Evolutionary conservation across 2,113 vertebrate genomes (phyloP).

Genomic region (Psettodes erumei): DNA sequence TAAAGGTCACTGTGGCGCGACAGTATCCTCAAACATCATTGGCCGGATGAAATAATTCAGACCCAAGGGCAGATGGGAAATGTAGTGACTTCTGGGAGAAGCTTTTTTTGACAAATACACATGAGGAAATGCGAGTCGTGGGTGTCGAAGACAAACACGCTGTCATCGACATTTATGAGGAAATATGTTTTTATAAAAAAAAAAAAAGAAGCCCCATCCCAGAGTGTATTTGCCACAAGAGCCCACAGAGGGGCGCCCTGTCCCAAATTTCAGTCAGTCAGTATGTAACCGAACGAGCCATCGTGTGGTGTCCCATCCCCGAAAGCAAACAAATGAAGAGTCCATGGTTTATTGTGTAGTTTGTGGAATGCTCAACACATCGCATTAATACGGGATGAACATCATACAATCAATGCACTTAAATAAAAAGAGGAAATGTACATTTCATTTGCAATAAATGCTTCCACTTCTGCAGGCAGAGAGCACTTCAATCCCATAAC

Average conservation of each 20-base stretch:
- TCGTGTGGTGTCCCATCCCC: background rate
- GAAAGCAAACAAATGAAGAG: conserved; percentile 6
- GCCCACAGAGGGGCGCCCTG: background rate
- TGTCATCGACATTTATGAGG: background rate
- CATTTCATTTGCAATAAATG: conserved; percentile 44
- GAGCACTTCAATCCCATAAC: background rate
- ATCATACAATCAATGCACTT: conserved; percentile 62
- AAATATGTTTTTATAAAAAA: background rate
- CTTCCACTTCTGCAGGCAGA: conserved; percentile 22
- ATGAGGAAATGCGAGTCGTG: too few relatives aligned
- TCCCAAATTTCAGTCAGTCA: background rate
- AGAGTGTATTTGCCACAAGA: background rate
- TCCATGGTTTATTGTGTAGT: conserved; percentile 64
- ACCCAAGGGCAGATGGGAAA: conserved; percentile 67
- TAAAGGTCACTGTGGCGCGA: conserved; percentile 71
- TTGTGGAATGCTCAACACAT: conserved; percentile 54
- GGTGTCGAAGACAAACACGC: too few relatives aligned
- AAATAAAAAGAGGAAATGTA: conserved; percentile 55
- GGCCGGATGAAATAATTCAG: conserved; percentile 48
- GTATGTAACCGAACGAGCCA: background rate
- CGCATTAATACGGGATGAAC: conserved; percentile 36
- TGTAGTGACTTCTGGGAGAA: conserved; percentile 55
- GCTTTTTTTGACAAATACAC: background rate
- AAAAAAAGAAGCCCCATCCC: background rate
- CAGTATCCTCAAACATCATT: conserved; percentile 70